Conservation (phyloP, 2,888 invertebrate genomes). For the Oscheius sp. region DNA sequence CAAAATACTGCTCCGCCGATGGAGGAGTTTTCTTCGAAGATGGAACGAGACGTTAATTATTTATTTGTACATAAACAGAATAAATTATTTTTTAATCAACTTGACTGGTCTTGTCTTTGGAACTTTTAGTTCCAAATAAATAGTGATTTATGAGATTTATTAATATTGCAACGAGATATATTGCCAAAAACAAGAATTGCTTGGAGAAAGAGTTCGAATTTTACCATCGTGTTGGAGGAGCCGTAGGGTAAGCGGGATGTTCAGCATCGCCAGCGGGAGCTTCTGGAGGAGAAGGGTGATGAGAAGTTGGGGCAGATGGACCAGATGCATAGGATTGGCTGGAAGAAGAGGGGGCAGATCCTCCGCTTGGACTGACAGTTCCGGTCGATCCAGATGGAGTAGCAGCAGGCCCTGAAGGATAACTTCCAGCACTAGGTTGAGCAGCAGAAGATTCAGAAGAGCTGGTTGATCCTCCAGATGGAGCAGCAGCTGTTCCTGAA, state of each 20-base stretch:
- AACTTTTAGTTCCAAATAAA: too few species aligned
- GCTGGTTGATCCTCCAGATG: slow-evolving; percentile 21
- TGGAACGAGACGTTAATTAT: slow-evolving; percentile 42
- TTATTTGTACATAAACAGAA: slow-evolving; percentile 20
- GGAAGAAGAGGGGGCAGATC: too few species aligned
- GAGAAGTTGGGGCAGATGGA: background rate
- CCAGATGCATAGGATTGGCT: too few species aligned
- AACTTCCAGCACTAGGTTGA: background rate
- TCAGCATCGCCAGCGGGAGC: background rate
- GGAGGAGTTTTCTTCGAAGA: slow-evolving; percentile 54
- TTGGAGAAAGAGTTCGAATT: background rate
- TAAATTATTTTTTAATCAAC: background rate
- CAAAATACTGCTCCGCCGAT: slow-evolving; percentile 49
- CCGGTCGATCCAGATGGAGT: slow-evolving; percentile 16
- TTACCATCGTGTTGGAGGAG: background rate
- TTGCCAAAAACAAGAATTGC: background rate
- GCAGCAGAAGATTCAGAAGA: background rate
- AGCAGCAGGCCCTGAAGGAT: background rate
- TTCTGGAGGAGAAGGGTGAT: slow-evolving; percentile 28
- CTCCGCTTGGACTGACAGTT: too few species aligned
- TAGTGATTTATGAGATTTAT: too few species aligned
- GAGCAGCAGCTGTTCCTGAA: background rate
- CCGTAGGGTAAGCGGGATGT: slow-evolving; percentile 7
- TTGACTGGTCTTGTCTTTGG: too few species aligned
- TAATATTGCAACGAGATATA: background rate